A percentile compares a stretch with the other conserved stretches of the same genome.
phyloP scores from a whole-genome alignment of 2,888 invertebrate genomes.

The Penaeus monodon region DNA sequence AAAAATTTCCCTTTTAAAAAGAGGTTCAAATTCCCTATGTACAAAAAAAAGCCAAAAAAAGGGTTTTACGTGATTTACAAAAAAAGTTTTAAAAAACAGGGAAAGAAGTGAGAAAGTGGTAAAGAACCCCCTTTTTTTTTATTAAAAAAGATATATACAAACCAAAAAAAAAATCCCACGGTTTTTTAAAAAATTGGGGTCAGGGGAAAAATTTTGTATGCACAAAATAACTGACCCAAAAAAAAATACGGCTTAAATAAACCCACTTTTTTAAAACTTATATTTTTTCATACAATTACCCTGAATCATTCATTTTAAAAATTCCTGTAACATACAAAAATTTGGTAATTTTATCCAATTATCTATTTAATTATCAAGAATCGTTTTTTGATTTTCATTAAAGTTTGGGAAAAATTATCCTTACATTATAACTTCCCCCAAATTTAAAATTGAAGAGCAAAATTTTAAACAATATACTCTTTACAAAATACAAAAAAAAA shows the following conservation, averaged over 20 bases:
- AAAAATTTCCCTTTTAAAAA: too few species aligned
- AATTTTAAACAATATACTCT: too few species aligned
- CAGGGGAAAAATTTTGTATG: constrained; percentile 2
- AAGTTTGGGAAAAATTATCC: too few species aligned
- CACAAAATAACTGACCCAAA: background rate
- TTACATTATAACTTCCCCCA: too few species aligned
- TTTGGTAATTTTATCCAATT: constrained; percentile 9
- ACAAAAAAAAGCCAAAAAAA: too few species aligned
- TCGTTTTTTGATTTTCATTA: too few species aligned
- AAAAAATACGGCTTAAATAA: background rate
- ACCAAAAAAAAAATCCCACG: background rate
- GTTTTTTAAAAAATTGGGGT: background rate
- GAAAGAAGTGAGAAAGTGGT: constrained; percentile 12
- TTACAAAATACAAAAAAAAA: too few species aligned
- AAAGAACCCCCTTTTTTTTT: constrained; percentile 22
- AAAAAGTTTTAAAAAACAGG: too few species aligned
- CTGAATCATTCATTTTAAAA: constrained; percentile 47
- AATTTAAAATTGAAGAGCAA: too few species aligned
- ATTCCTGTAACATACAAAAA: constrained; percentile 48
- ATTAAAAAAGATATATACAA: constrained; percentile 19
- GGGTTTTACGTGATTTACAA: too few species aligned
- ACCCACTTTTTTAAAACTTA: constrained; percentile 13
- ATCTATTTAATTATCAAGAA: too few species aligned
- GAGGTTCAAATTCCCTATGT: too few species aligned
- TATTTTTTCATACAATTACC: constrained; percentile 37